Percentiles rank a stretch among this genome's conserved stretches.
phyloP scores from a whole-genome alignment of 2,888 invertebrate species.

The Synergus umbraculus region DNA sequence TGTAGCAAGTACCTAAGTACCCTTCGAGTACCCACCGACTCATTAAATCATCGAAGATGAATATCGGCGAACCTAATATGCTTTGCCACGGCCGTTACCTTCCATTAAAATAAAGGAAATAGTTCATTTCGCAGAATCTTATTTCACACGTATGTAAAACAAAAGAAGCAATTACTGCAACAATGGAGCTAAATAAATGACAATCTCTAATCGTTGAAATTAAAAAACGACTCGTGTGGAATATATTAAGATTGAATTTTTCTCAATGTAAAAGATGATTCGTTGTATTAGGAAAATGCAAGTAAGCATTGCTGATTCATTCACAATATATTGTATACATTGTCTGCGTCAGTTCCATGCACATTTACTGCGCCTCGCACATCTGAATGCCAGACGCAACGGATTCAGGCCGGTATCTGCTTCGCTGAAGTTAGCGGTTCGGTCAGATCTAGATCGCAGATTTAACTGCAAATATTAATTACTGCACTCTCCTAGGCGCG shows the following conservation, averaged over 20 bases:
- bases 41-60: slow-evolving; percentile 36
- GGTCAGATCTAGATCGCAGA: slow-evolving; percentile 72
- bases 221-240: not conserved
- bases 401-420: slow-evolving; percentile 64
- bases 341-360: slow-evolving; percentile 58
- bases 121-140: slow-evolving; percentile 22
- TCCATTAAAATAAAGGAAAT: slow-evolving; percentile 36
- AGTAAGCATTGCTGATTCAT: slow-evolving; percentile 37
- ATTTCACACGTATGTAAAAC: slow-evolving; percentile 17
- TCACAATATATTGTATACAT: slow-evolving; percentile 1
- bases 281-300: slow-evolving; percentile 22
- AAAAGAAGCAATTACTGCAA: not conserved
- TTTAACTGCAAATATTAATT: slow-evolving; percentile 70
- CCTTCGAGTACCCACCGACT: slow-evolving; percentile 38
- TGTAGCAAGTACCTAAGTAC: slow-evolving; percentile 29
- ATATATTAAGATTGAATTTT: not conserved
- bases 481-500: slow-evolving; percentile 30
- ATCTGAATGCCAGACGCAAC: slow-evolving; percentile 62
- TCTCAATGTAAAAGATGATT: not conserved
- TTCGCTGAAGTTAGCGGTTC: slow-evolving; percentile 66
- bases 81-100: slow-evolving; percentile 26
- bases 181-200: not conserved
- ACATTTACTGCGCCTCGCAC: slow-evolving; percentile 49
- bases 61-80: slow-evolving; percentile 32
- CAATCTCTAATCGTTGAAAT: not conserved